phyloP scores from a whole-genome alignment of 2,888 invertebrate species.

The Cephus pulcher region DNA sequence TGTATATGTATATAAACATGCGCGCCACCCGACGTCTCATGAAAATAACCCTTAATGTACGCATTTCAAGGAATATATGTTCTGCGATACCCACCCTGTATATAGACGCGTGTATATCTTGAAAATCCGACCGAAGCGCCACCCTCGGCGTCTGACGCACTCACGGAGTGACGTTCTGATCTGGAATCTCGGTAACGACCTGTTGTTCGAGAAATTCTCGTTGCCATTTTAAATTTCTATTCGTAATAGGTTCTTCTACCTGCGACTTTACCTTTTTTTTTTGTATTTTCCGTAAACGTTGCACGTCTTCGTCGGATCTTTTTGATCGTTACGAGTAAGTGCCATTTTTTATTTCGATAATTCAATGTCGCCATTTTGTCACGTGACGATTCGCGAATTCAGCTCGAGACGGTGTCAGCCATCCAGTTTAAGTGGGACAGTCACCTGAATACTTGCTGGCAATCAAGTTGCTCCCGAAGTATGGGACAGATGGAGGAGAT shows the following conservation, averaged over 20 bases:
- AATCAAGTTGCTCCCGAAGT: constrained; percentile 49
- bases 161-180: no score
- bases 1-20: not conserved
- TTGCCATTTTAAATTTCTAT: not conserved
- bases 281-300: no score
- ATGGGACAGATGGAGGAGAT: constrained; percentile 27
- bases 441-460: constrained; percentile 61
- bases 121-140: not conserved
- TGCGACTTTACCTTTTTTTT: not conserved
- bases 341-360: not conserved
- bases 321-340: not conserved
- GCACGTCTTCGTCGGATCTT: no score
- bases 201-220: not conserved
- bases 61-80: not conserved
- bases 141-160: not conserved
- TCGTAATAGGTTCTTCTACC: no score
- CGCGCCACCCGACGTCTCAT: not conserved
- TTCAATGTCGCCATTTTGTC: not conserved
- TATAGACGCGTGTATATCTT: not conserved
- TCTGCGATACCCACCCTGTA: not conserved
- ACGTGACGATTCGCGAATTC: not conserved
- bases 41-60: not conserved
- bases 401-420: constrained; percentile 10
- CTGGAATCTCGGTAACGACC: not conserved
- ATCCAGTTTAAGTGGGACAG: constrained; percentile 53